These are phyloP conservation scores for Idris sp. DNA, from an alignment of 1,140 invertebrate genomes.

Conservation along the genomic window DNA sequence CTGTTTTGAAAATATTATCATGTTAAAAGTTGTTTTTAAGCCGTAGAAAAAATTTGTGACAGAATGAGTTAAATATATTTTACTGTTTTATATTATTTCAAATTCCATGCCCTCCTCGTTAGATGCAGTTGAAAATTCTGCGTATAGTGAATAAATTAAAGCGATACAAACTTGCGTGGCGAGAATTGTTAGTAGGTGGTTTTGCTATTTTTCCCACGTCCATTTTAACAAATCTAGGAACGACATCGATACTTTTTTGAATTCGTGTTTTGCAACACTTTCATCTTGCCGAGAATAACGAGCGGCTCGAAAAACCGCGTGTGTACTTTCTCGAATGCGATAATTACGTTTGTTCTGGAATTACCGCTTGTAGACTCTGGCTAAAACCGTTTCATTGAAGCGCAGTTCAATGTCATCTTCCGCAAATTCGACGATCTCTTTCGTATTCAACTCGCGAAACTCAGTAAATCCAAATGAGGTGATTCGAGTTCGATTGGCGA, in stretches of 20 bases:
- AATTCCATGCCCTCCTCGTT: constrained; percentile 1
- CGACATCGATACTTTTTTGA: constrained; percentile 18
- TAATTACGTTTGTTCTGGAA: constrained; percentile 29
- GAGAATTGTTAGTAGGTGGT: constrained; percentile 5
- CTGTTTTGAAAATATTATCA: too few relatives aligned
- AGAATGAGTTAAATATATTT: too few relatives aligned
- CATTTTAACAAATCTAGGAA: too few relatives aligned
- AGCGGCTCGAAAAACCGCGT: too few relatives aligned
- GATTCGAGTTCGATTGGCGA: constrained; percentile 21
- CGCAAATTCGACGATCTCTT: constrained; percentile 12
- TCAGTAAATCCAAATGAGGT: constrained; percentile 26
- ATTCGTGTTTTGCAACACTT: constrained; percentile 14
- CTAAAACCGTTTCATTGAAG: constrained; percentile 20
- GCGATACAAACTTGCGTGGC: constrained; percentile 2
- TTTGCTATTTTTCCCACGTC: too few relatives aligned
- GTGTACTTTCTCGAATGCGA: too few relatives aligned
- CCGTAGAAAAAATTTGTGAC: too few relatives aligned
- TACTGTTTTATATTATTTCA: too few relatives aligned
- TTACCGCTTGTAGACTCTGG: constrained; percentile 3
- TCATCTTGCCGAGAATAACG: constrained; percentile 5
- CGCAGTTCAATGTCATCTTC: constrained; percentile 23
- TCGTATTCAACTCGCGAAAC: constrained; percentile 16
- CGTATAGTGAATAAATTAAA: constrained; percentile 13
- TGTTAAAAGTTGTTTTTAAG: too few relatives aligned
- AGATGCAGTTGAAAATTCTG: constrained; percentile 6